Percentiles rank a stretch among this genome's conserved stretches.
These are phyloP conservation scores for Sisyra terminalis DNA, from an alignment of 2,888 invertebrate species.

Conservation along the genomic window DNA sequence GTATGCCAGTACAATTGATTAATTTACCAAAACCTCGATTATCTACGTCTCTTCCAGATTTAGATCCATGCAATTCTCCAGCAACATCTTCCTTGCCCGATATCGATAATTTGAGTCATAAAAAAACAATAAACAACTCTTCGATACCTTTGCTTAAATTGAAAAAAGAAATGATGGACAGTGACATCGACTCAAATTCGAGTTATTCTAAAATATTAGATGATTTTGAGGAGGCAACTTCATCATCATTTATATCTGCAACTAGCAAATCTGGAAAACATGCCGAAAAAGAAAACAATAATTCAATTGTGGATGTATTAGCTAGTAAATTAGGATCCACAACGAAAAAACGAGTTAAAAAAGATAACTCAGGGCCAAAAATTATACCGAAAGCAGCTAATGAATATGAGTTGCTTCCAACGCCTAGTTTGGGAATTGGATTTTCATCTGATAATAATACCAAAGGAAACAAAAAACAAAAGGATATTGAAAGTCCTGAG, in stretches of 20 bases:
- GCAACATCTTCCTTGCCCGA: conserved; percentile 47
- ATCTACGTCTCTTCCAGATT: conserved; percentile 60
- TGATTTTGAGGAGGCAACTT: conserved; percentile 48
- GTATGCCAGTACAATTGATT: conserved; percentile 68
- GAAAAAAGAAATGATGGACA: conserved; percentile 34
- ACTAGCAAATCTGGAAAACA: conserved; percentile 26
- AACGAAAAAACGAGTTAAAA: conserved; percentile 34
- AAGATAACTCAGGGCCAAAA: conserved; percentile 37
- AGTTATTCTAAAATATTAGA: conserved; percentile 43
- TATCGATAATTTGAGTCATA: conserved; percentile 7
- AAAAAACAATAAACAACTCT: neutral
- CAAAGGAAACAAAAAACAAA: conserved; percentile 9
- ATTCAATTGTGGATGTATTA: conserved; percentile 47
- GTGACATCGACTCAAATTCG: conserved; percentile 50
- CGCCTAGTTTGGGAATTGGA: conserved; percentile 38
- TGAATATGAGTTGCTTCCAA: conserved; percentile 39
- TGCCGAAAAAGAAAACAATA: conserved; percentile 23
- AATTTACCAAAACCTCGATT: conserved; percentile 59
- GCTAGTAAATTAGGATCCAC: conserved; percentile 48
- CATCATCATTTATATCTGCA: conserved; percentile 46
- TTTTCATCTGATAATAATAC: conserved; percentile 9
- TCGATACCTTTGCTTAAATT: conserved; percentile 18
- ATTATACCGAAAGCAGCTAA: conserved; percentile 37
- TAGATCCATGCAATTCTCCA: conserved; percentile 56
- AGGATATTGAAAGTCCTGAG: conserved; percentile 22